Percentiles rank a stretch among this genome's conserved stretches.
phyloP scores from a whole-genome alignment of 2,888 invertebrate genomes.

The Drosophila differens region DNA sequence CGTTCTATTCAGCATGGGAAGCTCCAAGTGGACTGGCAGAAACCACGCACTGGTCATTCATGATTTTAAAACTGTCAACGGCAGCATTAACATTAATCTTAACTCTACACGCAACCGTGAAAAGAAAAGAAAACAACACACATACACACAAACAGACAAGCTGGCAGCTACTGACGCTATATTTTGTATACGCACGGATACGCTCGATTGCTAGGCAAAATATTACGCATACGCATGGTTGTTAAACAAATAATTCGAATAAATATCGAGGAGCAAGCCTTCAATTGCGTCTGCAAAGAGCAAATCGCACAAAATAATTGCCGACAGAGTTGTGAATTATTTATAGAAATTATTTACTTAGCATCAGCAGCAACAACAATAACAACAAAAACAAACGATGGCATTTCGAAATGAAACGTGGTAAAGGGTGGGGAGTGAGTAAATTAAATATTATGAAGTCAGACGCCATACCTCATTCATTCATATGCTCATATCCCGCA shows the following conservation, averaged over 20 bases:
- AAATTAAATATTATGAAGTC: conserved; percentile 11
- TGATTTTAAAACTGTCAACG: conserved; percentile 76
- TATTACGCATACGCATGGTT: conserved; percentile 78
- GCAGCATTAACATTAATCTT: conserved; percentile 70
- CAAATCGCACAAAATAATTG: conserved; percentile 57
- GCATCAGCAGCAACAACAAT: conserved; percentile 30
- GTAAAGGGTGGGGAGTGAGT: conserved; percentile 6
- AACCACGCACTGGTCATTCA: conserved; percentile 57
- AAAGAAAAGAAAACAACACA: conserved; percentile 3
- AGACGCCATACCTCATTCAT: background rate
- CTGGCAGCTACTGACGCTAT: conserved; percentile 14
- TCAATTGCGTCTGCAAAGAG: conserved; percentile 40
- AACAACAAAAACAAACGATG: background rate
- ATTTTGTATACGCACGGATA: conserved; percentile 69
- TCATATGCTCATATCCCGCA: background rate
- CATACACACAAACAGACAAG: background rate
- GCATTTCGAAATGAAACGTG: conserved; percentile 53
- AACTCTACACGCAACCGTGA: conserved; percentile 19
- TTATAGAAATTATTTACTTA: conserved; percentile 73
- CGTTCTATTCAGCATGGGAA: conserved; percentile 8
- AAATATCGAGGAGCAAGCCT: conserved; percentile 33
- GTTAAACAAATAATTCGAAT: conserved; percentile 55
- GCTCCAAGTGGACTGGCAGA: conserved; percentile 5
- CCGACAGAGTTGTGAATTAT: conserved; percentile 52
- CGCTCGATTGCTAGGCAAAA: conserved; percentile 63